These are phyloP conservation scores for Allolobophora icterica DNA, from an alignment of 2,888 invertebrate genomes.

Conservation along the genomic window DNA sequence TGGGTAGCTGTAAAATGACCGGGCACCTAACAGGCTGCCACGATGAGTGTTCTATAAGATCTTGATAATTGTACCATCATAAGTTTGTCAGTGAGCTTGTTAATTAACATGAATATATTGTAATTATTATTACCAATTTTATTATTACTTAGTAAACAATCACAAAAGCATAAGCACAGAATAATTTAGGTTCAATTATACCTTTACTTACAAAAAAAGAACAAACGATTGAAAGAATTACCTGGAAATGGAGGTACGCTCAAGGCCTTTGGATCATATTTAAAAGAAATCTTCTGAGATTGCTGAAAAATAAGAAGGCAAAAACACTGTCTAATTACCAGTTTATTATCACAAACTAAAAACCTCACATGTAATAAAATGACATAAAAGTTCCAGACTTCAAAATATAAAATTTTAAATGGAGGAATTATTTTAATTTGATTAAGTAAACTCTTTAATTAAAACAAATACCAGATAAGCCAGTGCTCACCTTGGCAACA, in stretches of 20 bases:
- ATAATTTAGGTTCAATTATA: background rate
- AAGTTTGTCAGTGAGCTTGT: too few relatives aligned
- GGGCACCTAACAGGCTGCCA: too few relatives aligned
- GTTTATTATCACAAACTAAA: too few relatives aligned
- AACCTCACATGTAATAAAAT: too few relatives aligned
- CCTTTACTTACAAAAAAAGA: too few relatives aligned
- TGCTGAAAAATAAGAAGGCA: background rate
- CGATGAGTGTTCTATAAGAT: too few relatives aligned
- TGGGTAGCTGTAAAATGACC: too few relatives aligned
- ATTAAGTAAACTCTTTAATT: background rate
- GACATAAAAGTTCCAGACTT: too few relatives aligned
- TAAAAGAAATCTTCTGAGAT: constrained; percentile 56
- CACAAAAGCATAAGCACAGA: background rate
- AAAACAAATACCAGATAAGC: background rate
- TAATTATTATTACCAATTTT: too few relatives aligned
- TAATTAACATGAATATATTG: too few relatives aligned
- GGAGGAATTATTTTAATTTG: too few relatives aligned
- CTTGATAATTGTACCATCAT: too few relatives aligned
- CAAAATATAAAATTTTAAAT: background rate
- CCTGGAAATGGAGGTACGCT: constrained; percentile 52
- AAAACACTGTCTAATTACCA: background rate
- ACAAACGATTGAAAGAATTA: background rate
- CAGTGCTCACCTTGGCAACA: constrained; percentile 58
- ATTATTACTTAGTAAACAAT: background rate
- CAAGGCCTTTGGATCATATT: constrained; percentile 61